A percentile compares a stretch with the other conserved stretches of the same genome.
Evolutionary conservation across 2,888 invertebrate genomes (phyloP).

Genomic region (Dione vanillae): DNA sequence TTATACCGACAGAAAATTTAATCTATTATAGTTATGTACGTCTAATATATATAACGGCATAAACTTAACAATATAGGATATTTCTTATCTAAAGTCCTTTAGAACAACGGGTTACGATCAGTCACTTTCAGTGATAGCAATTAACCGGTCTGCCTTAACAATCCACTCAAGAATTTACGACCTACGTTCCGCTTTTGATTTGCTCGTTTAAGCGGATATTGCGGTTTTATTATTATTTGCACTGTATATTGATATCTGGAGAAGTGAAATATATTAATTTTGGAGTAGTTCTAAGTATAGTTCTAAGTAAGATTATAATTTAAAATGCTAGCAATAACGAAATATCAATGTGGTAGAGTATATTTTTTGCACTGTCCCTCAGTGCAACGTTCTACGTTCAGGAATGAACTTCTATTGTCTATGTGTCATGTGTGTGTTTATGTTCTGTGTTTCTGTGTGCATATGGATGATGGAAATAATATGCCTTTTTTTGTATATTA

Average conservation of each 20-base stretch:
- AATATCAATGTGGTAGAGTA: no score
- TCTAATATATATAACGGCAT: no score
- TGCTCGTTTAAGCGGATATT: conserved; percentile 38
- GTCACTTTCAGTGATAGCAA: conserved; percentile 48
- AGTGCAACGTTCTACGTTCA: no score
- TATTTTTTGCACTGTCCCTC: no score
- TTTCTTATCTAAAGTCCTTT: conserved; percentile 5
- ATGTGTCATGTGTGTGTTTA: no score
- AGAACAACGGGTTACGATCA: conserved; percentile 40
- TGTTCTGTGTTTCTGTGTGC: no score
- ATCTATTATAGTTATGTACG: no score
- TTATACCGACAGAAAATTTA: no score
- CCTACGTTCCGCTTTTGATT: conserved; percentile 42
- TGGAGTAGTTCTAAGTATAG: not conserved
- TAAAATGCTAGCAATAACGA: no score
- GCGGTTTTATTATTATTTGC: conserved; percentile 33
- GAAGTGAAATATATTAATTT: not conserved
- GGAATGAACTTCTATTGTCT: no score
- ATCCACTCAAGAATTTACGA: conserved; percentile 42
- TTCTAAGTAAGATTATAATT: not conserved
- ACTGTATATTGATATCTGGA: not conserved
- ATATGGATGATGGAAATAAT: no score
- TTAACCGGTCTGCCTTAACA: conserved; percentile 45
- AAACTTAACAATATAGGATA: not conserved
- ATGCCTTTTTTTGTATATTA: no score